Base-by-base conservation (phyloP, 1,140 invertebrate genomes). In the Micrasema minimum region DNA sequence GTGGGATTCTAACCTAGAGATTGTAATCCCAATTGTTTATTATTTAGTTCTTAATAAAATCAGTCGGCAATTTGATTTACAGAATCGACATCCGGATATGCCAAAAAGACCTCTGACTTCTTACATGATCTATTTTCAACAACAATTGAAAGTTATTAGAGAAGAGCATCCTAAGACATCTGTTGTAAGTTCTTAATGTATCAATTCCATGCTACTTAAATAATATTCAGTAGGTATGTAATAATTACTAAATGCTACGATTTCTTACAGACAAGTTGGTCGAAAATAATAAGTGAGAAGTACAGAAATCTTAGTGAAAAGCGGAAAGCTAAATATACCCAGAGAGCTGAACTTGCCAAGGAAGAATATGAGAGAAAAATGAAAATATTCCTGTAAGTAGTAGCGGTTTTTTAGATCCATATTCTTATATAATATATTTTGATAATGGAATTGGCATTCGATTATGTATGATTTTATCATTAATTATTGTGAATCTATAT, bases 41-140 rank as follows among this genome's bases (percentile, higher is more conserved):
- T n/a, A n/a, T n/a, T n/a, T n/a, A n/a, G n/a, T n/a, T n/a, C n/a
- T n/a, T n/a, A n/a, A n/a, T n/a, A n/a, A n/a, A n/a, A n/a, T n/a
- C n/a, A n/a, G n/a, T n/a, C n/a, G n/a, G n/a, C n/a, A n/a, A n/a
- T n/a, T n/a, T n/a, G n/a, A n/a, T 68, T 76, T 75, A 37, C 55
- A 80, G 72, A 83, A 80, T 72, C 76, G 77, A 57, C 85, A 86
- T 77, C 86, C 86, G 37, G 85, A 85, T 66, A 77, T 82, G 77
- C 86, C 86, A 1, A 83, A 81, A 72, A 79, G 82, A 67, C 86
- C 86, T 16, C 69, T 84, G 10, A 80, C 82, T 3, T 78, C 83
- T 1, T 87, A 82, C 71, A 83, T 87, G 72, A 45, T 85, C 1
- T 69, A 23, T 20, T 69, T 14, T 26, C 10, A 41, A 26, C 31